Percentiles rank a stretch among this genome's conserved stretches.
Evolutionary conservation across 2,888 invertebrate genomes (phyloP).

Genomic region (Fabriciana adippe): DNA sequence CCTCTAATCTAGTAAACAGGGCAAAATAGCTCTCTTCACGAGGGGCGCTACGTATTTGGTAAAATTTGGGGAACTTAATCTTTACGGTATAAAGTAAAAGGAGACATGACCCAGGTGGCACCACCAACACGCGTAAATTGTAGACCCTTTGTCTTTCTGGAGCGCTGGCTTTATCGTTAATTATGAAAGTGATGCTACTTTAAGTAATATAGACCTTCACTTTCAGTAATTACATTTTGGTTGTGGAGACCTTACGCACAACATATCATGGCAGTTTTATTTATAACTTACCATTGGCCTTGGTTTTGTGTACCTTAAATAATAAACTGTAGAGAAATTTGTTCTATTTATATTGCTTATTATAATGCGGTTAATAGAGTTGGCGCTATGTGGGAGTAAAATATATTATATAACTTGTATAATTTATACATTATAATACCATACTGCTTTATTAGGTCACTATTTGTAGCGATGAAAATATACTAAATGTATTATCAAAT

Average conservation of each 20-base stretch:
- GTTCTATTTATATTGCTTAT: too few species aligned
- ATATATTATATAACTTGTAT: too few species aligned
- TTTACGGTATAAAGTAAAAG: conserved; percentile 80
- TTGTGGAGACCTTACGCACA: conserved; percentile 14
- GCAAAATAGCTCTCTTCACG: conserved; percentile 79
- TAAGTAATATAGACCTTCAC: conserved; percentile 53
- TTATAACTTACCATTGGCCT: conserved; percentile 11
- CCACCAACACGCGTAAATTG: conserved; percentile 67
- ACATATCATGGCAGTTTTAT: conserved; percentile 16
- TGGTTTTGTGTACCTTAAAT: neutral
- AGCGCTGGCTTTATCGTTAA: conserved; percentile 62
- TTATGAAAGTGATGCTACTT: conserved; percentile 66
- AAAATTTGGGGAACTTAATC: conserved; percentile 78
- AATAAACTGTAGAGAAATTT: too few species aligned
- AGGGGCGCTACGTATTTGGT: conserved; percentile 69
- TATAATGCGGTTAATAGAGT: too few species aligned
- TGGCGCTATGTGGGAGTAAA: too few species aligned
- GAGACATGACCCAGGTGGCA: conserved; percentile 80
- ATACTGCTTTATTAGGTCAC: too few species aligned
- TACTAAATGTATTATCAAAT: too few species aligned
- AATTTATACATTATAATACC: too few species aligned
- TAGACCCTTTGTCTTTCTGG: conserved; percentile 68
- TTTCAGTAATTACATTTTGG: conserved; percentile 38
- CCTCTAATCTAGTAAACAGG: conserved; percentile 81
- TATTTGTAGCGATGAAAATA: too few species aligned